Conservation (phyloP, 2,113 vertebrate species). For the Mohoua ochrocephala region DNA sequence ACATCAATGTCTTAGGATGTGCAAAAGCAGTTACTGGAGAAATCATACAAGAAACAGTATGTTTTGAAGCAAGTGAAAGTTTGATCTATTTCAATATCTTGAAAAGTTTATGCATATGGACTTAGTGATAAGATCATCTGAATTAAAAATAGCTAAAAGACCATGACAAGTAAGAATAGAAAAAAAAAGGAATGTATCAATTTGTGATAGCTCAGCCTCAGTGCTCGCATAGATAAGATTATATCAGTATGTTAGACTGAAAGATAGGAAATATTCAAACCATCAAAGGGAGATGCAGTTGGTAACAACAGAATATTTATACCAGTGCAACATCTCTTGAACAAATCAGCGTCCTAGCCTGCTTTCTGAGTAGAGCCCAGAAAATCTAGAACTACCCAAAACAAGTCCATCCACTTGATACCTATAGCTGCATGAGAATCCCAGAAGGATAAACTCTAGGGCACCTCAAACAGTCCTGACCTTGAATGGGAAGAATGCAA, state of each 20-base stretch:
- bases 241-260: neutral
- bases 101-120: neutral
- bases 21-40: neutral
- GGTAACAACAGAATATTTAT: neutral
- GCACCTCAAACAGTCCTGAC: neutral
- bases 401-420: neutral
- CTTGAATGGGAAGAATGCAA: neutral
- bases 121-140: neutral
- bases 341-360: neutral
- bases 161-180: neutral
- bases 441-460: neutral
- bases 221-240: neutral
- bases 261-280: neutral
- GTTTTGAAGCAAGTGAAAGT: neutral
- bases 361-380: neutral
- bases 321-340: neutral
- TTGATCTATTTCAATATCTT: neutral
- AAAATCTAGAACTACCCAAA: neutral
- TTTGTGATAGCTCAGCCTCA: neutral
- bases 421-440: neutral
- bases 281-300: neutral
- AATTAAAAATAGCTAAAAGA: neutral
- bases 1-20: neutral
- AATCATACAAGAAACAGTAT: neutral
- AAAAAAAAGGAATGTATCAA: neutral